Evolutionary conservation across 1,140 invertebrate species (phyloP), one percentile per base, ranked within the genome.

Genomic region (Drosophila asahinai): DNA sequence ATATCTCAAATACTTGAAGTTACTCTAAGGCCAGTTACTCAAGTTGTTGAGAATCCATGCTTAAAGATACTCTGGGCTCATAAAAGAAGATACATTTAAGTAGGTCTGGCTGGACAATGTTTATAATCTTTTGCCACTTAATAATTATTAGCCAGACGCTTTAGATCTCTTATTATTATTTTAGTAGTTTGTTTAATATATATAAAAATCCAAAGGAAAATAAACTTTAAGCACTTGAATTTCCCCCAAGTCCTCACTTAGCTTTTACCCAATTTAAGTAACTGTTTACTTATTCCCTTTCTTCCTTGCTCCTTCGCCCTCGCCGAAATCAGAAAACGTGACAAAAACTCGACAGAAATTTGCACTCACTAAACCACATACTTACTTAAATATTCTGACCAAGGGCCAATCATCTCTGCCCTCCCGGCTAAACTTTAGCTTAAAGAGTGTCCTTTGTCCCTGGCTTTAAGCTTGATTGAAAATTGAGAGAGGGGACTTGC

Each of bases 331-430:
- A 66, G 49, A 63, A 30, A 80, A 86, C 83, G 84, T 86, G 83
- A 87, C 83, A 83, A 80, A 83, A 83, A 80, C 61, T 79, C 60
- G 49, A 61, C 75, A 72, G 54, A 76, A 86, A 77, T 77, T 77
- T 80, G 63, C 83, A 86, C 83, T 78, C 72, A 83, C 71, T 86
- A 87, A 86, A 67, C 80, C 80, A 72, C 80, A 73, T 72, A 80
- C 68, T 79, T 86, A 72, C 70, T 60, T 43, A 68, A 61, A 54
- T 64, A 70, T 77, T 61, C 57, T 62, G 80, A 82, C 83, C 80
- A 64, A 57, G 63, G 54, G 83, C 68, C 77, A 77, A 77, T 77
- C 75, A 77, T 70, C 58, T 62, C 65, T 66, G 47, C 47, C 71
- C 77, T 45, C 30, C 47, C 15, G 25, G 45, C 61, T 38, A 19